These are phyloP conservation scores for Lycocerus yunnanus DNA, from an alignment of 2,888 invertebrate genomes.

Conservation along the genomic window DNA sequence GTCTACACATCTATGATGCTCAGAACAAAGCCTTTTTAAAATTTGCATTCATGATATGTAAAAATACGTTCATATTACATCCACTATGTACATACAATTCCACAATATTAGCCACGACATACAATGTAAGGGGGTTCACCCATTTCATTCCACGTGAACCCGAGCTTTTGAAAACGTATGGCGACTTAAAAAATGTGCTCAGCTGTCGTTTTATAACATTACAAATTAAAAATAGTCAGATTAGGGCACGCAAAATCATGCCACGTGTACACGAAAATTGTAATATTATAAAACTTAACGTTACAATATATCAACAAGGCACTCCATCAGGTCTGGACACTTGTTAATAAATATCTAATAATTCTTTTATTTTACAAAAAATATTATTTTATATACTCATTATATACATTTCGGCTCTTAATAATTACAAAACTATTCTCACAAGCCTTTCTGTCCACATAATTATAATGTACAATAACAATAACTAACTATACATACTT, in stretches of 20 bases:
- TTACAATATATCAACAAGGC: slow-evolving; percentile 47
- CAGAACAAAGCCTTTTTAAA: slow-evolving; percentile 11
- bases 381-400: slow-evolving; percentile 40
- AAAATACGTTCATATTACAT: slow-evolving; percentile 36
- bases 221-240: slow-evolving; percentile 14
- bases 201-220: background rate
- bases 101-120: background rate
- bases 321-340: slow-evolving; percentile 49
- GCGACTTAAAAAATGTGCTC: background rate
- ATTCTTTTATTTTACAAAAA: slow-evolving; percentile 38
- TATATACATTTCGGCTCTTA: slow-evolving; percentile 46
- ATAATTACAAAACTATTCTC: slow-evolving; percentile 43
- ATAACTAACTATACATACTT: slow-evolving; percentile 19
- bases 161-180: background rate
- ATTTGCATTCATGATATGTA: slow-evolving; percentile 36
- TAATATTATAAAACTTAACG: slow-evolving; percentile 23
- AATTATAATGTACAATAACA: slow-evolving; percentile 29
- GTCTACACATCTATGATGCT: slow-evolving; percentile 9
- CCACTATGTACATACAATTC: slow-evolving; percentile 34
- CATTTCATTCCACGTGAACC: background rate
- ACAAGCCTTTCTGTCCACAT: slow-evolving; percentile 47
- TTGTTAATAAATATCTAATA: slow-evolving; percentile 39
- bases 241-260: background rate
- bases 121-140: background rate
- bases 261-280: slow-evolving; percentile 7